Conservation (phyloP, 1,140 invertebrate genomes). For the Bombus haemorrhoidalis region DNA sequence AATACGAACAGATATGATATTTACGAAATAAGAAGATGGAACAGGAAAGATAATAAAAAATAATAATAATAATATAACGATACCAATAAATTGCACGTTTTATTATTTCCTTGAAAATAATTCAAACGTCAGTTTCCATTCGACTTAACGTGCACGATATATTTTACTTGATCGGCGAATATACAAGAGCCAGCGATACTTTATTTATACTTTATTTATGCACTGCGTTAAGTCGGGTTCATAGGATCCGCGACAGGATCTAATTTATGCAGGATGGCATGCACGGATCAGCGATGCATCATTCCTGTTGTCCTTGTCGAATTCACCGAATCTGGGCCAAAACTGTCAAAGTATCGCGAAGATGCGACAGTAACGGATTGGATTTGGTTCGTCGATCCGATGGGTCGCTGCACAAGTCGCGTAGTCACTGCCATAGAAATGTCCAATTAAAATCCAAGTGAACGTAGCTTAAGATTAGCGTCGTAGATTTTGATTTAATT, state of each 20-base stretch:
- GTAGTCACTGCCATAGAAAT: no score
- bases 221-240: constrained; percentile 23
- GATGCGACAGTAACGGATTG: not conserved
- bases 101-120: not conserved
- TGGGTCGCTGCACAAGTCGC: no score
- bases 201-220: constrained; percentile 38
- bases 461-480: no score
- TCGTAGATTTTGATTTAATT: no score
- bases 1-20: no score
- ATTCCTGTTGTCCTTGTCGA: constrained; percentile 19
- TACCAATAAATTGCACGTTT: no score
- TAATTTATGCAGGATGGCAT: constrained; percentile 31
- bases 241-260: not conserved
- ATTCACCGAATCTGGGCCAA: constrained; percentile 7
- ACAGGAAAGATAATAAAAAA: no score
- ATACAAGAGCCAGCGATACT: not conserved
- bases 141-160: not conserved
- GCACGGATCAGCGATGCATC: constrained; percentile 32
- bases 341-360: constrained; percentile 24
- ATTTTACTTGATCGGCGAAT: not conserved
- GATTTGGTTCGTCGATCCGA: no score
- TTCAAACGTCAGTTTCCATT: not conserved
- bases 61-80: no score
- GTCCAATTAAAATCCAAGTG: no score
- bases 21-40: no score